Base-by-base conservation (phyloP, 2,888 invertebrate genomes). In the Patella pellucida region DNA sequence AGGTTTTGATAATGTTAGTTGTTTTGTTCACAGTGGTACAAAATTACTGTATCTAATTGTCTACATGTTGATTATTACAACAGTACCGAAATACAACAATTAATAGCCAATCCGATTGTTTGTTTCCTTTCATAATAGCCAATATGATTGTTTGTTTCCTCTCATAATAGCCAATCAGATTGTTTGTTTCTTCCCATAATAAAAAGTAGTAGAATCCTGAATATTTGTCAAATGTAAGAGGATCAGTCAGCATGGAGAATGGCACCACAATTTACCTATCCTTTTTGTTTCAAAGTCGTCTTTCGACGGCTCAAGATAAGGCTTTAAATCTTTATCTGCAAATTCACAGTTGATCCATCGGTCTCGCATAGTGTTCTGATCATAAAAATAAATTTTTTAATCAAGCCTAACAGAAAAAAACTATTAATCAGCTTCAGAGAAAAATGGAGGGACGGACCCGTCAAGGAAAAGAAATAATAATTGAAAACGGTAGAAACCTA, bases 261-360 rank as follows among this genome's bases (percentile, higher is more conserved):
- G 62, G 62, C 62, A 62, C 62, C 62, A 62, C 62, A 62, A 78
- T 71, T 89, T 89, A 90, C 90, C 90, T 89, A 90, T 88, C 83
- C 90, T 84, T 74, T 82, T 82, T 76, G 80, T 78, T 81, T 89
- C 88, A 83, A 88, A 85, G 71, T 84, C 80, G 78, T 87, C 87
- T 84, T 84, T 84, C 54, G 85, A 80, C 71, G 90, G 89, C 93
- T 99, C 99, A 85, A 95, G 93, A 92, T 95, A 99, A 73, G 99
- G 99, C 93, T 97, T 95, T 85, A 99, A 93, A 92, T 99, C 99
- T 89, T 98, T 92, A 85, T 98, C 98, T 92, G 99, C 99, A 92
- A 97, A 98, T 89, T 98, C 98, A 92, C 97, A 96, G 93, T 99
- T 99, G 97, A 99, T 98, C 98, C 98, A 99, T 92, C 97, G 97